Evolutionary conservation across 2,797 vertebrate species (phyloP).

Genomic region (Arctocebus calabarensis): DNA sequence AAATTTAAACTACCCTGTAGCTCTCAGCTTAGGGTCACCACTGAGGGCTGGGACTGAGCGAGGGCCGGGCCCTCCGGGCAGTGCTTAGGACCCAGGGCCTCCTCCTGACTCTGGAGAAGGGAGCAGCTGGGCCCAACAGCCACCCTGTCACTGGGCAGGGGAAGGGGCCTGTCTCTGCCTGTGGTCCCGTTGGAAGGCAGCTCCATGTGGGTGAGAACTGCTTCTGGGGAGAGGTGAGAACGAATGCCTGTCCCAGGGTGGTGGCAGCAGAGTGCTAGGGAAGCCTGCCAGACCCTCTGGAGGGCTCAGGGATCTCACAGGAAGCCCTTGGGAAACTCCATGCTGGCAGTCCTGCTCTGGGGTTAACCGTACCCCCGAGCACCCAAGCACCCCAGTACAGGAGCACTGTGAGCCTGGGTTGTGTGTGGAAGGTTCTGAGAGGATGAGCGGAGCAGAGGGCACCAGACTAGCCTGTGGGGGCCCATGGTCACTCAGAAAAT

Average conservation of each 20-base stretch:
- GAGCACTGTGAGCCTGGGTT: too few species aligned
- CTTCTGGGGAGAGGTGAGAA: accelerated
- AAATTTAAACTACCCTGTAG: constrained; percentile 82
- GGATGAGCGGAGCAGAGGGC: accelerated
- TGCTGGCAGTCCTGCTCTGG: neutral
- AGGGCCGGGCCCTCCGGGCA: accelerated
- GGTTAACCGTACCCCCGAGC: too few species aligned
- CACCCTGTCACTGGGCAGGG: accelerated
- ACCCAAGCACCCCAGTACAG: too few species aligned
- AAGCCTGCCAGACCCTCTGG: too few species aligned
- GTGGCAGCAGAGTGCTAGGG: too few species aligned
- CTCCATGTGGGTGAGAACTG: accelerated
- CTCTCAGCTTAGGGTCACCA: constrained; percentile 69
- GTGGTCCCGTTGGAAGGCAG: accelerated
- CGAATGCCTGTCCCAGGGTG: accelerated
- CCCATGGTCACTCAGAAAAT: accelerated
- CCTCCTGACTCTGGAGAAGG: neutral
- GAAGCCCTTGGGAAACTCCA: accelerated
- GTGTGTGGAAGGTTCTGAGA: neutral
- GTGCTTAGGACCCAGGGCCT: accelerated
- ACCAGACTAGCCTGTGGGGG: accelerated
- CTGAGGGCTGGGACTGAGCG: neutral
- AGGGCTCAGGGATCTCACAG: neutral
- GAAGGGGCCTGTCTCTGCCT: neutral
- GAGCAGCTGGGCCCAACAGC: accelerated